phyloP scores from a whole-genome alignment of 2,797 vertebrate species.

The Ceryle rudis region DNA sequence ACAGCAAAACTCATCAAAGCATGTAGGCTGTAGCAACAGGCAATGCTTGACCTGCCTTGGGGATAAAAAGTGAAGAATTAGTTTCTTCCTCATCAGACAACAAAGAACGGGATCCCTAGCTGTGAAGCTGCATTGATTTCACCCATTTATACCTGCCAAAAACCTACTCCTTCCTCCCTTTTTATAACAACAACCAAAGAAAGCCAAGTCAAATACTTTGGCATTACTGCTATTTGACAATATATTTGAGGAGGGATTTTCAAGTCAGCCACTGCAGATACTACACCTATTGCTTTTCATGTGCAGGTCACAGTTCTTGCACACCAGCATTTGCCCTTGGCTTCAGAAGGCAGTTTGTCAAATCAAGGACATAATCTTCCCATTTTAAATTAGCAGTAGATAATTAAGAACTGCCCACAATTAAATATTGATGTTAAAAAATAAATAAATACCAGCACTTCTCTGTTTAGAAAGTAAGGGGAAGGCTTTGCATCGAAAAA shows the following conservation, averaged over 20 bases:
- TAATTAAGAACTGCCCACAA: slow-evolving; percentile 27
- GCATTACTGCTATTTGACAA: not conserved
- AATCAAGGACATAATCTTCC: not conserved
- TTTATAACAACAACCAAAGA: not conserved
- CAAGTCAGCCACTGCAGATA: not conserved
- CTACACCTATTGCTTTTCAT: not conserved
- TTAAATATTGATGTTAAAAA: slow-evolving; percentile 46
- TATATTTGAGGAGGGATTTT: not conserved
- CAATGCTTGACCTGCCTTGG: not conserved
- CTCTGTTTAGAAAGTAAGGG: not conserved
- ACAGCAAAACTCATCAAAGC: not conserved
- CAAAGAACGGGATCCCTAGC: not conserved
- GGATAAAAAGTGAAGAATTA: not conserved
- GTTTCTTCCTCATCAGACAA: not conserved
- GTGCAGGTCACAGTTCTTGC: not conserved
- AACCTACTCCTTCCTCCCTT: not conserved
- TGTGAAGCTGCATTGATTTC: not conserved
- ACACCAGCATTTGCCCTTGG: not conserved
- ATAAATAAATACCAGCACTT: not conserved
- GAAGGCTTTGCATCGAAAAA: not conserved
- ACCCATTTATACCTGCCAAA: not conserved
- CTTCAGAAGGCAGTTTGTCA: not conserved
- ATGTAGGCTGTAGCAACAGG: not conserved
- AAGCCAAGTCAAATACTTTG: not conserved
- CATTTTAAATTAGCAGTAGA: slow-evolving; percentile 10